Evolutionary conservation across 2,113 vertebrate species (phyloP), one percentile per base, ranked within the genome.

Genomic region (Tachycineta bicolor): DNA sequence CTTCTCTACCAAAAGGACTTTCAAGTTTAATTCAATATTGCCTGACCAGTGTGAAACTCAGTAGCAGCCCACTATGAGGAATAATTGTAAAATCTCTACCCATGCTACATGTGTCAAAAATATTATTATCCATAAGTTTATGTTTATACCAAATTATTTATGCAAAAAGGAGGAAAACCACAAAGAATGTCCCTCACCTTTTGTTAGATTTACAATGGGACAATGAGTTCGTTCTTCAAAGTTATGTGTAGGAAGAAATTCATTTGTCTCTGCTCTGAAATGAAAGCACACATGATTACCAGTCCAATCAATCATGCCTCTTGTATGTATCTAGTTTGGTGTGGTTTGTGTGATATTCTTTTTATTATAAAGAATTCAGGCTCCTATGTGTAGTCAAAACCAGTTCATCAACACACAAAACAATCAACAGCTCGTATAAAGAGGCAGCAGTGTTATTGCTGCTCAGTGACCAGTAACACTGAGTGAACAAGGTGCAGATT

Each of bases 181-280:
- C 70, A 8, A 80, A 77, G 69, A 93, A 41, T 58, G 90, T 67
- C 53, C 43, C 59, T 94, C 62, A 87, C 49, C 25, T 82, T 79
- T 56, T 80, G 77, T 71, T 91, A 97, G 90, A 86, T 80, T 96
- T 96, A 89, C 75, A 95, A 85, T 43, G 76, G 79, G 64, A 89
- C 74, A 90, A 14, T 44, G 33, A 68, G 12, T 87, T 96, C 31
- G 60, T 96, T 97, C 87, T 97, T 92, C 87, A 95, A 96, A 96
- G 78, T 74, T 95, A 43, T 46, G 60, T 31, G n/a, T 64, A 78
- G 89, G 60, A 82, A 93, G 34, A 94, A 93, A 87, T 58, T 93
- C 56, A 95, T 97, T 97, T 93, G 63, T 96, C 93, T 97, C 96
- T 96, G 93, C 87, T 96, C 82, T 95, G 93, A 94, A 97, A 91